Percentiles rank a stretch among this genome's conserved stretches.
These are phyloP conservation scores for Tipula vernalis DNA, from an alignment of 2,888 invertebrate species.

Conservation along the genomic window DNA sequence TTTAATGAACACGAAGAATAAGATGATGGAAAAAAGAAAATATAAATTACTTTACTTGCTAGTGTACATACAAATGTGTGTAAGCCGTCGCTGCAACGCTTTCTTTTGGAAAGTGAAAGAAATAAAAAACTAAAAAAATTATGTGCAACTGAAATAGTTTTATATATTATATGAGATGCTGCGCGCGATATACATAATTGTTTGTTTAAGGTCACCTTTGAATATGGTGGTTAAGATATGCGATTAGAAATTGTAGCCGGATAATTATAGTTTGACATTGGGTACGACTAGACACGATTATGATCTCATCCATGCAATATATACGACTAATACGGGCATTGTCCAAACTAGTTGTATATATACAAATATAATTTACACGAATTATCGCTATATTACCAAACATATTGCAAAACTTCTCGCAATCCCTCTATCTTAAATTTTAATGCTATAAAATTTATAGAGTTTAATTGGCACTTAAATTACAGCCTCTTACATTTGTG, in stretches of 20 bases:
- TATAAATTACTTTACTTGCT: background rate
- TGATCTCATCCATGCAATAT: background rate
- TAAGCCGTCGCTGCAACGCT: background rate
- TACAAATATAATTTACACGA: too few species aligned
- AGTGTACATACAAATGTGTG: background rate
- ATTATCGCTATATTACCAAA: too few species aligned
- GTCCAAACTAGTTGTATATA: too few species aligned
- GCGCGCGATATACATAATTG: background rate
- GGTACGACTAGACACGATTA: background rate
- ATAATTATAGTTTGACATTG: background rate
- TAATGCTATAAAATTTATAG: too few species aligned
- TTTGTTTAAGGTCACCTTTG: background rate
- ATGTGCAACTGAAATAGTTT: background rate
- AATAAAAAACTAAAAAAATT: background rate
- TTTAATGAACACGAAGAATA: background rate
- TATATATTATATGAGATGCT: background rate
- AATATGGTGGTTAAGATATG: background rate
- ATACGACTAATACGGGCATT: background rate
- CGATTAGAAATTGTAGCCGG: background rate
- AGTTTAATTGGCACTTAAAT: too few species aligned
- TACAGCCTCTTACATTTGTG: too few species aligned
- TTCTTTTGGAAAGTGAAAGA: slow-evolving; percentile 4
- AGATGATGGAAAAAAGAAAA: background rate
- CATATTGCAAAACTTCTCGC: too few species aligned
- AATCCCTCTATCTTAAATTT: too few species aligned